Evolutionary conservation across 2,113 vertebrate genomes (phyloP), one percentile per base, ranked within the genome.

Genomic region (Stictonetta naevosa): DNA sequence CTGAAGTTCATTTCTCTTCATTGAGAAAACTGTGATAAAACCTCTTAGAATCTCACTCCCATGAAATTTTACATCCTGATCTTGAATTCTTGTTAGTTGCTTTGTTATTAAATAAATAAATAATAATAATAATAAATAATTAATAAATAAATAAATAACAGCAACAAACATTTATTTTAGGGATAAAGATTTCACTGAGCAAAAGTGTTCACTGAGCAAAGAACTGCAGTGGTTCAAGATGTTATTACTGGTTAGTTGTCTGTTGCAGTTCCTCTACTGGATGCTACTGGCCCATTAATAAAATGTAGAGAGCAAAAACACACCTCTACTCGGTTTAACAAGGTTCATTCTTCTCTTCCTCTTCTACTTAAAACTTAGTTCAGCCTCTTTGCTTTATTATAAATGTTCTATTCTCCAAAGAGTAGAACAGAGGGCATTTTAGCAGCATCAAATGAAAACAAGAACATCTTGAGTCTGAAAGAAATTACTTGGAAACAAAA

Each of bases 201-300:
- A 48, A 21, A 48, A 48, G 11, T 77, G 14, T 23, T 87, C 34
- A 31, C 13, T 33, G 13, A 28, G 28, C 13, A 66, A 71, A 75
- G 69, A 91, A 29, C 44, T 75, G 42, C 40, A 55, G 22, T 59
- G 31, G 19, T 38, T 85, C 36, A 63, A 67, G 66, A 40, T 0
- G 0, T 68, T 68, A 23, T 29, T 0, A 1, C 34, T 72, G 20
- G 26, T 33, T 44, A 48, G 28, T 34, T 42, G 6, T 40, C 56
- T 92, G n/a, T 67, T 63, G 17, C 52, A 86, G 46, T 52, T 53
- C 48, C 26, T 75, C 17, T 60, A 17, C 64, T 72, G 66, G 12
- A 40, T 91, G 48, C 29, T 80, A 48, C 29, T 53, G 67, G 33
- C 11, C 28, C 33, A 6, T 8, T 19, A 58, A 44, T 44, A 73